These are phyloP conservation scores for Chironex yamaguchii DNA, from an alignment of 30 jellyfish, hydroid and myxozoan genomes.

Conservation along the genomic window DNA sequence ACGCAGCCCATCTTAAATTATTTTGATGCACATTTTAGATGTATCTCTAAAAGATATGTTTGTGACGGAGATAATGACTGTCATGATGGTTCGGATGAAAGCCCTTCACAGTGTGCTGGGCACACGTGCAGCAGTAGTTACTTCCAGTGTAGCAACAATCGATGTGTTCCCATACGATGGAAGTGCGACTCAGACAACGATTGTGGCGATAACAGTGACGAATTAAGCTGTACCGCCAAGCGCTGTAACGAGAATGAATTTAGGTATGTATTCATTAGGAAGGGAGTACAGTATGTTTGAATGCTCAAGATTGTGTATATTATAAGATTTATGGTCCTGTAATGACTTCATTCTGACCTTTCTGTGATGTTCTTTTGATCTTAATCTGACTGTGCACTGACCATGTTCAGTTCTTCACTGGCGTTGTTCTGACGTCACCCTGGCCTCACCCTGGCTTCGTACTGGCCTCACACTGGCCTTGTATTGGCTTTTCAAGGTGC, in stretches of 20 bases:
- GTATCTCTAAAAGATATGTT: conserved; percentile 75
- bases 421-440: no score
- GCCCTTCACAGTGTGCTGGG: conserved; percentile 60
- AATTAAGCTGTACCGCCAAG: conserved; percentile 72
- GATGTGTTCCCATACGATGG: conserved; percentile 90
- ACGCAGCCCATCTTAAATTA: no score
- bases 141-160: conserved; percentile 75
- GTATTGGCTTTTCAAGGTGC: no score
- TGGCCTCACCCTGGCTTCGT: no score
- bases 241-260: conserved; percentile 65
- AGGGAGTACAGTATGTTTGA: no score
- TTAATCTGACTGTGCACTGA: no score
- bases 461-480: no score
- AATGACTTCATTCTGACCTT: background rate
- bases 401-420: no score
- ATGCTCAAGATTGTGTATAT: no score
- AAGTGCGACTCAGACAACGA: conserved; percentile 92
- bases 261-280: conserved; percentile 76
- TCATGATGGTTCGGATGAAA: conserved; percentile 93
- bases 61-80: conserved; percentile 99
- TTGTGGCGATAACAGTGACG: conserved; percentile 94
- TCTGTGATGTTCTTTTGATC: background rate
- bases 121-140: conserved; percentile 76
- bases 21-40: no score
- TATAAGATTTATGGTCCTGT: background rate